Percentiles rank a stretch among this genome's conserved stretches.
Conservation (phyloP, 2,888 invertebrate genomes). For the Sinodicranocentrus sp. region DNA sequence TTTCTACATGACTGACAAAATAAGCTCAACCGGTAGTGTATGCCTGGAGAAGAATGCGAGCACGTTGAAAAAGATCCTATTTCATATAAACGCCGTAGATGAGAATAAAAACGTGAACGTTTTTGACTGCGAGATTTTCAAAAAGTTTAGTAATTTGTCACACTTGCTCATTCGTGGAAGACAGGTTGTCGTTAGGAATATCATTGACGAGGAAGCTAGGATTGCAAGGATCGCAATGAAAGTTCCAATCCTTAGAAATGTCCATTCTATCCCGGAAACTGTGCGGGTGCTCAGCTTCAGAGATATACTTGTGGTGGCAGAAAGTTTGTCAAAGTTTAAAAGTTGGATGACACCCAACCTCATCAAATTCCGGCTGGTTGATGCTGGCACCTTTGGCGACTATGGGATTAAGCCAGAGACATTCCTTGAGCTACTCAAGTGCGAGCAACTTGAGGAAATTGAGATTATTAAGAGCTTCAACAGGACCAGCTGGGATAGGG, state of each 20-base stretch:
- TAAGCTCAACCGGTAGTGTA: constrained; percentile 4
- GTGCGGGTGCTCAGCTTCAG: constrained; percentile 42
- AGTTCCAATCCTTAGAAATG: constrained; percentile 9
- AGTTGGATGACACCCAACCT: constrained; percentile 2
- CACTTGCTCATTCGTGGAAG: constrained; percentile 51
- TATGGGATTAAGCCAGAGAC: constrained; percentile 43
- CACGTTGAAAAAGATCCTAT: constrained; percentile 37
- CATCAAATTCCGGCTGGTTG: constrained; percentile 35
- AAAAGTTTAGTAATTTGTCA: constrained; percentile 12
- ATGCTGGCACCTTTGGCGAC: constrained; percentile 19
- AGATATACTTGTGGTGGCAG: constrained; percentile 26
- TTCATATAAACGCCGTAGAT: constrained; percentile 50
- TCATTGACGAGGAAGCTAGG: neutral
- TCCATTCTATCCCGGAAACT: constrained; percentile 13
- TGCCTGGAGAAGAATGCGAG: constrained; percentile 33
- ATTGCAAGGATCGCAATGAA: constrained; percentile 23
- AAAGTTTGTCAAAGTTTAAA: constrained; percentile 17
- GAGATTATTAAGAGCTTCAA: constrained; percentile 50
- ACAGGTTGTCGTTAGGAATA: neutral
- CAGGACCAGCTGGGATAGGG: constrained; percentile 9
- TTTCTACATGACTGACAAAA: constrained; percentile 50
- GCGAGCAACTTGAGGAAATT: constrained; percentile 9
- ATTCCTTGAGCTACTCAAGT: constrained; percentile 22
- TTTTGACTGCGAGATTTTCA: constrained; percentile 40
- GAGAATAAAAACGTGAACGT: neutral